These are phyloP conservation scores for Denticeps clupeoides DNA, from an alignment of 2,797 vertebrate genomes.

Conservation along the genomic window DNA sequence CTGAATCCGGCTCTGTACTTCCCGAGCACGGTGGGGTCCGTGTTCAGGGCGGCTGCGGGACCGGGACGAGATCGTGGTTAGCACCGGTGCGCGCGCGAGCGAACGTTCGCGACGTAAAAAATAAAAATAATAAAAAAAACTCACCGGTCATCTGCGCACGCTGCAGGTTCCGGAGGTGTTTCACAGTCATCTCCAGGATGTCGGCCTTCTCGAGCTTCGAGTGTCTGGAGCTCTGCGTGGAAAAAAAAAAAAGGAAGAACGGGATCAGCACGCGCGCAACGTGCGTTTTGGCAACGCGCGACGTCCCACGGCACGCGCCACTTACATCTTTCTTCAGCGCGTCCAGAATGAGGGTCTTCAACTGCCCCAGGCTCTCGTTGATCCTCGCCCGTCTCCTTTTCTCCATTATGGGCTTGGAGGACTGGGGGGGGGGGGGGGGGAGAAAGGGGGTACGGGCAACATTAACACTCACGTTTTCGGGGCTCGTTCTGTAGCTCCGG, in stretches of 20 bases:
- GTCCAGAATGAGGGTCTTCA: constrained; percentile 87
- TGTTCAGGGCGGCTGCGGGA: constrained; percentile 76
- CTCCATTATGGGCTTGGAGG: constrained; percentile 92
- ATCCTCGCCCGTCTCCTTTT: constrained; percentile 77
- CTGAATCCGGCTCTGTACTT: constrained; percentile 97
- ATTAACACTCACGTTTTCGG: too few species aligned
- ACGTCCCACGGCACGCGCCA: constrained; percentile 4
- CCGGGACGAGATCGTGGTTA: constrained; percentile 6
- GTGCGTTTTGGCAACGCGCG: background rate
- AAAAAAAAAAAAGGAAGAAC: too few species aligned
- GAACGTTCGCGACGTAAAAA: too few species aligned
- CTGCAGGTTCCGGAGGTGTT: constrained; percentile 93
- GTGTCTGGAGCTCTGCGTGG: constrained; percentile 95
- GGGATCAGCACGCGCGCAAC: background rate
- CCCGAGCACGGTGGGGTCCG: constrained; percentile 85
- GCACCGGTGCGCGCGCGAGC: background rate
- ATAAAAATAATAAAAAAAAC: constrained; percentile 30
- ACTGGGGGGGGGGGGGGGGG: too few species aligned
- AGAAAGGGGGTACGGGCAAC: too few species aligned
- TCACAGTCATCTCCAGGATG: constrained; percentile 98
- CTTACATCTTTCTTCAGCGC: constrained; percentile 93
- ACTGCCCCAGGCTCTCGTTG: constrained; percentile 83
- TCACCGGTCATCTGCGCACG: constrained; percentile 93
- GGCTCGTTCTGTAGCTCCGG: too few species aligned
- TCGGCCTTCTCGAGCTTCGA: constrained; percentile 97